A percentile compares a stretch with the other conserved stretches of the same genome.
phyloP scores from a whole-genome alignment of 23 tunicate genomes.

The Oikopleura vanhoeffeni region DNA sequence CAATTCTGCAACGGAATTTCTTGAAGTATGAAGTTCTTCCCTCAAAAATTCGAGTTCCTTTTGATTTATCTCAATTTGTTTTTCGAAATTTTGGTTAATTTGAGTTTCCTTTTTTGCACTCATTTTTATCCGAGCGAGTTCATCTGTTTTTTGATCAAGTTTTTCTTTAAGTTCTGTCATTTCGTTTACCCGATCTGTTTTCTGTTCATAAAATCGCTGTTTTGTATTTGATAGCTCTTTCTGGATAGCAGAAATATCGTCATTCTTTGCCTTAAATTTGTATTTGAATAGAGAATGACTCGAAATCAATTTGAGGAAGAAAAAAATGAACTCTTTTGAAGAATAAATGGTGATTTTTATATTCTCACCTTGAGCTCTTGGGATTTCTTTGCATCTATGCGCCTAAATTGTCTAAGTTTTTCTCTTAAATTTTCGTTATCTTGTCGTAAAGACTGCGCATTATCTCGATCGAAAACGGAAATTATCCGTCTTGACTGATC shows the following conservation, averaged over 20 bases:
- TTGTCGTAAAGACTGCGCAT: too few species aligned
- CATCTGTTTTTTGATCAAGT: neutral
- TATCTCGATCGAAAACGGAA: too few species aligned
- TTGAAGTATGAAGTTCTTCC: neutral
- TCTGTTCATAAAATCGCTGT: neutral
- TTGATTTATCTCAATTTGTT: neutral
- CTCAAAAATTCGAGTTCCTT: constrained; percentile 8
- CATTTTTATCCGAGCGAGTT: neutral
- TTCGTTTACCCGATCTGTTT: neutral
- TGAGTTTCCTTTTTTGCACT: neutral
- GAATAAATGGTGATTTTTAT: too few species aligned
- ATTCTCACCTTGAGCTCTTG: too few species aligned
- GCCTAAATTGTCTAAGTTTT: too few species aligned
- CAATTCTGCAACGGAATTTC: neutral
- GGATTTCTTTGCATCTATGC: too few species aligned
- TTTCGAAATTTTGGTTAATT: neutral
- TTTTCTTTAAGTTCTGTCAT: neutral
- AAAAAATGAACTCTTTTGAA: too few species aligned
- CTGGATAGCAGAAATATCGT: neutral
- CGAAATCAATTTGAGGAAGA: too few species aligned
- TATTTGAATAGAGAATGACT: too few species aligned
- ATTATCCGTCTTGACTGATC: too few species aligned
- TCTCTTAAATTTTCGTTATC: too few species aligned
- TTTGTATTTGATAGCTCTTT: neutral
- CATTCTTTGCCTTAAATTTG: constrained; percentile 4